Base-by-base conservation (phyloP, 2,888 invertebrate species). In the Athalia rosae region DNA sequence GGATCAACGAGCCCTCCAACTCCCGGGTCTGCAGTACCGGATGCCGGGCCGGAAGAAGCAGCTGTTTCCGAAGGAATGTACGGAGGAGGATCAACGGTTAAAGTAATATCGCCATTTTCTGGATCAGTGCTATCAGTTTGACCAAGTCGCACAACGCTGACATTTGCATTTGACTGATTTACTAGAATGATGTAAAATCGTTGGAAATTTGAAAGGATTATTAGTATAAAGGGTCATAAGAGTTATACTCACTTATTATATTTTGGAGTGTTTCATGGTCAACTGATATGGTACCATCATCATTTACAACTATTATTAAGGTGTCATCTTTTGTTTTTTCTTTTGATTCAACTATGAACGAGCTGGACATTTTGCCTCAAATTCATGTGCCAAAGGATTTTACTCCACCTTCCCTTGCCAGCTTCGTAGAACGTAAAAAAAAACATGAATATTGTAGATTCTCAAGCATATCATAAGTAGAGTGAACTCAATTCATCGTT, bases 291-390 rank as follows among this genome's bases (percentile, higher is more conserved):
- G 94, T 94, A 84, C 96, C 96, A 93, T 96, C 96, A 91, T 96
- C 95, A 89, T 95, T 95, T 88, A 96, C 95, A 89, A 97, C 94
- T 89, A 97, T 94, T 85, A 96, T 94, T 88, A 97, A 93, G 86
- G 95, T 93, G 87, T 94, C 94, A 90, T 94, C 94, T 87, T 89
- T 86, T 6, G 84, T 80, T 69, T 84, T 86, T 73, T 85, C 86
- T 78, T 86, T 85, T 58, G 88, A 85, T 79, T 89, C 89, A 2
- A 89, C 82, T 77, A 89, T 83, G 69, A 85, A 87, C 28, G 89
- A 87, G 80, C 86, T 89, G 66, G 89, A 89, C 89, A 89, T 89
- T 67, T 82, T 88, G 80, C 66, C 78, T 76, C 71, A n/a, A n/a
- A n/a, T n/a, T n/a, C n/a, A n/a, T n/a, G n/a, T n/a, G n/a, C n/a